Base-by-base conservation (phyloP, 23 tunicate species). In the Ascidia mentula region DNA sequence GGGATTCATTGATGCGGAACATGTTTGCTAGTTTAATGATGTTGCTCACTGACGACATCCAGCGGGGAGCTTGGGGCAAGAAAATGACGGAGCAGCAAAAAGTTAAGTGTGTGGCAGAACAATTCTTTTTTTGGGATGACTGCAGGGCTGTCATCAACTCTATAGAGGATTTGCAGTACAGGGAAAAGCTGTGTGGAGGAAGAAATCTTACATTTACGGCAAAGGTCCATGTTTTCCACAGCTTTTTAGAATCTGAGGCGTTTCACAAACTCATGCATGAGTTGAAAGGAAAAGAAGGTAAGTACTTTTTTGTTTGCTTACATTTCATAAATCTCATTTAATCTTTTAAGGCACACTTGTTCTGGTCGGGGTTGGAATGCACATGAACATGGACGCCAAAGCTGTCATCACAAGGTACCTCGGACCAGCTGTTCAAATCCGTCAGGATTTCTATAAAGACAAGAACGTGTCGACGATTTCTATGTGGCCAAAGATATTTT, bases 1-100 rank as follows among this genome's bases (percentile, higher is more conserved):
- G 94, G 18, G 94, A 89, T 72, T 89, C 94, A n/a, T 59, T 89
- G 33, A 61, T 89, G 31, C 79, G 82, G 3, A 89, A 89, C 34
- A 82, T 82, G 94, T 81, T 33, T 31, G 60, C 80, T 6, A 88
- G 78, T 18, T 37, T 89, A 1, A 72, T 83, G 46, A 34, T 78
- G 30, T 33, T 72, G 31, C 40, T 89, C 34, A 77, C 74, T 37
- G 37, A 28, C 13, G 82, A 84, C 38, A 37, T 30, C 18, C 79
- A 34, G 30, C 59, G 59, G 18, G 86, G 86, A 5, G 69, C 79
- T 22, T 46, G 72, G 79, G 40, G 22, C 71, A 79, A 34, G 39
- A 35, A 31, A 73, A 71, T 30, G 38, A 80, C 38, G 88, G 87
- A 36, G 37, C 76, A 9, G 30, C 80, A 20, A 36, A 32, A 46